Evolutionary conservation across 1,140 invertebrate species (phyloP).

Genomic region (Dinoponera quadriceps): DNA sequence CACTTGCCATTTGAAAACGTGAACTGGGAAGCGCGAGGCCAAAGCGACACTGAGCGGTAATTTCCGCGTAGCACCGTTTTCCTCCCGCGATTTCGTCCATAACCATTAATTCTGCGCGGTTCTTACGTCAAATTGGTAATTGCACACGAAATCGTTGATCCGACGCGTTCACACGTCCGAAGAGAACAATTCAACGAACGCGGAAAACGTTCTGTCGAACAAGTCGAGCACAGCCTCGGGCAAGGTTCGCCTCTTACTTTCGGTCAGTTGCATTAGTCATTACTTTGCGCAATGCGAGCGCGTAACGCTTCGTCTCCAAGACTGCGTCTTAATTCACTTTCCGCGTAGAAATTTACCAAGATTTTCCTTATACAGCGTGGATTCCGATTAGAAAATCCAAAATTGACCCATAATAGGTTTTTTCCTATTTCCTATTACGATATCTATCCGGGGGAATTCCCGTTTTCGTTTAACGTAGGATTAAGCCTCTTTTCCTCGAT

Average conservation of each 20-base stretch:
- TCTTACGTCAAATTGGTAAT: constrained; percentile 10
- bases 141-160: background rate
- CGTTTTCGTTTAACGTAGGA: no score
- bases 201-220: constrained; percentile 28
- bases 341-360: no score
- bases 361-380: no score
- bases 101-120: background rate
- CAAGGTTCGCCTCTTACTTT: constrained; percentile 52
- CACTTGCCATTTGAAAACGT: background rate
- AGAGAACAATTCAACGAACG: constrained; percentile 18
- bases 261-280: constrained; percentile 12
- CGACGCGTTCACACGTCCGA: background rate
- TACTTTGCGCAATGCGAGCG: no score
- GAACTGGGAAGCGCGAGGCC: background rate
- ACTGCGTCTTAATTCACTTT: no score
- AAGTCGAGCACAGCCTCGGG: background rate
- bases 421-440: no score
- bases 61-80: background rate
- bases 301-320: no score
- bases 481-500: no score
- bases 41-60: background rate
- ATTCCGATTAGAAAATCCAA: no score
- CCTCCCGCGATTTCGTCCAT: background rate
- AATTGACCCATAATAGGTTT: no score
- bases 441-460: no score